A percentile compares a stretch with the other conserved stretches of the same genome.
Conservation (phyloP, 2,888 invertebrate species). For the Serrognathus titanus region DNA sequence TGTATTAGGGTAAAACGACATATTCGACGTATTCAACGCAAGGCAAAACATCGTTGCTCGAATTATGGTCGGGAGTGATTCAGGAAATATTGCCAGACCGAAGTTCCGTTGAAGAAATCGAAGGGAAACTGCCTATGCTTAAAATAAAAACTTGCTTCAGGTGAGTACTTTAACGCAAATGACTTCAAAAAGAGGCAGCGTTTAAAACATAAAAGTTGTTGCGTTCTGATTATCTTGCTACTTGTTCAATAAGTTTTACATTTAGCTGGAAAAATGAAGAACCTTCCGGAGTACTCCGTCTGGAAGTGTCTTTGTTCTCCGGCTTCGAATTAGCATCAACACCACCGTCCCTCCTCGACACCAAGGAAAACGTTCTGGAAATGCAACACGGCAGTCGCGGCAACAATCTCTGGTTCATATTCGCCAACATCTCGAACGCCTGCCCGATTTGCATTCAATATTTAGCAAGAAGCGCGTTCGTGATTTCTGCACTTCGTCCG, state of each 20-base stretch:
- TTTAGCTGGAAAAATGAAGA: conserved; percentile 59
- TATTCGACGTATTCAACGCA: conserved; percentile 62
- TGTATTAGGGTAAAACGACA: conserved; percentile 56
- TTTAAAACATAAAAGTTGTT: neutral
- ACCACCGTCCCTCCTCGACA: conserved; percentile 49
- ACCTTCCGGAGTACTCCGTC: conserved; percentile 59
- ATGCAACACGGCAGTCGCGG: conserved; percentile 59
- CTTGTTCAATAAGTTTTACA: conserved; percentile 5
- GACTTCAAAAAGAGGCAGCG: neutral
- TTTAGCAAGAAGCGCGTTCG: conserved; percentile 57
- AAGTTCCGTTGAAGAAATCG: conserved; percentile 62
- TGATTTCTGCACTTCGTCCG: conserved; percentile 60
- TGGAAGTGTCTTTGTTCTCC: conserved; percentile 62
- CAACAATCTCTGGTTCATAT: conserved; percentile 64
- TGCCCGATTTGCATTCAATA: conserved; percentile 64
- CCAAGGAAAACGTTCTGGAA: conserved; percentile 58
- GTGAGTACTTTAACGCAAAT: conserved; percentile 38
- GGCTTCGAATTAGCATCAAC: conserved; percentile 59
- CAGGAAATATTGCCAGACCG: conserved; percentile 62
- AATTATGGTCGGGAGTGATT: conserved; percentile 61
- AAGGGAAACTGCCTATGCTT: conserved; percentile 62
- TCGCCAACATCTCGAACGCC: conserved; percentile 59
- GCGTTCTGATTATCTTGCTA: neutral
- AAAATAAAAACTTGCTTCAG: conserved; percentile 63
- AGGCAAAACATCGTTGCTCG: conserved; percentile 56